Evolutionary conservation across 2,113 vertebrate genomes (phyloP).

Genomic region (Neotoma lepida): DNA sequence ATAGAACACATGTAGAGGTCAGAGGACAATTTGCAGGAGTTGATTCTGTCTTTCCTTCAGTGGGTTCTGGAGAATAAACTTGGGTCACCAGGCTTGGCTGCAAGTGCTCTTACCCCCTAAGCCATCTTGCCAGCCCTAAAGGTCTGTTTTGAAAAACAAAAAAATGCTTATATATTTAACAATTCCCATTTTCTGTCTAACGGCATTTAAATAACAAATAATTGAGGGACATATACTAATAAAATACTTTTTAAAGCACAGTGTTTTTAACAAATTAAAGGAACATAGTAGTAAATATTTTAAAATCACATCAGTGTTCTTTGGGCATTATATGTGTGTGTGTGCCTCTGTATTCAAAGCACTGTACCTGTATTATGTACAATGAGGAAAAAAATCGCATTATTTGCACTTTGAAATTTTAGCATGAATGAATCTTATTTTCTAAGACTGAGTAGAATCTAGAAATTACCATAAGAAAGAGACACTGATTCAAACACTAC

Average conservation of each 20-base stretch:
- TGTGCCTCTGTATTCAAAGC: background rate
- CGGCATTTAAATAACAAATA: background rate
- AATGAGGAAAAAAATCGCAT: background rate
- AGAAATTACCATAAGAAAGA: background rate
- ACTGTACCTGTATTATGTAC: background rate
- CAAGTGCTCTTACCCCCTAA: background rate
- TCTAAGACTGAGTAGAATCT: conserved; percentile 26
- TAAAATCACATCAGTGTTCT: background rate
- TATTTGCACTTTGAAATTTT: background rate
- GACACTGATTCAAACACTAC: background rate
- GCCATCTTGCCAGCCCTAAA: background rate
- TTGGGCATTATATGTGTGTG: background rate
- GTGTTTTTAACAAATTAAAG: background rate
- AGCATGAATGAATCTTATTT: background rate
- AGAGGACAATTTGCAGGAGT: background rate
- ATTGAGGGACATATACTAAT: background rate
- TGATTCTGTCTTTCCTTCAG: background rate
- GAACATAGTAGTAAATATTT: background rate
- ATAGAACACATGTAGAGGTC: background rate
- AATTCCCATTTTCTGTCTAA: background rate
- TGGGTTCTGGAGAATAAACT: background rate
- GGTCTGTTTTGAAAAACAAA: background rate
- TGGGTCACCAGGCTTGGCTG: background rate
- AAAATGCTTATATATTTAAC: background rate
- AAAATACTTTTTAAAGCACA: background rate